Evolutionary conservation across 2,888 invertebrate genomes (phyloP), one percentile per base, ranked within the genome.

Genomic region (Dolichopus griseipennis): DNA sequence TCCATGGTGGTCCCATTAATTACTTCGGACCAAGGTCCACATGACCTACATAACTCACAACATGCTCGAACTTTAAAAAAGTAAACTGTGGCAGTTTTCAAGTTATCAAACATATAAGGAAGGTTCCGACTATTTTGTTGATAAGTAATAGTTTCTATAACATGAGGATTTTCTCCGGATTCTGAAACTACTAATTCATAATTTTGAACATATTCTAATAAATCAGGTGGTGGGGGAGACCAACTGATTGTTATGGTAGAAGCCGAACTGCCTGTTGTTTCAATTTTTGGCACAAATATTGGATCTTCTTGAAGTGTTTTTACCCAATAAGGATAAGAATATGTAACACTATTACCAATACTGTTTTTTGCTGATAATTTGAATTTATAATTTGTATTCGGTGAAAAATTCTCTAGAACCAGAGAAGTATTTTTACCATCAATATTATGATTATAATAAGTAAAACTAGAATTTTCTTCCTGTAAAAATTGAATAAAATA

Each of bases 1-100:
- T 93, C 93, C 82, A 92, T 84, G 0, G 94, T 94, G 0, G 90
- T 90, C 0, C 91, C 93, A 76, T 90, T 89, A 71, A 91, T 90
- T 73, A 86, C 83, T 43, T 85, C 83, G 0, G 93, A 93, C 89
- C 90, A 91, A 15, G 87, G 84, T 0, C 93, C 92, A 77, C 94
- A 95, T 62, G 84, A 82, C 72, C 85, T 84, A 0, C 90, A 90
- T 74, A 88, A 89, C 73, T 92, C 89, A 69, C 90, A 92, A 76
- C 95, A 93, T 0, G 94, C 92, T 41, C 89, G 84, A 0, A 90
- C 88, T 84, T 88, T 87, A 77, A 94, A 93, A 71, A 87, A 85
- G 75, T 94, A 94, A 37, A 87, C 89, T 41, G 91, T 92, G 20
- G 91, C 90, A 0, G 93, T 90, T 73, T 88, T 85, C 66, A 94